Conservation (phyloP, 2,797 vertebrate genomes). For the Salmo trutta region DNA sequence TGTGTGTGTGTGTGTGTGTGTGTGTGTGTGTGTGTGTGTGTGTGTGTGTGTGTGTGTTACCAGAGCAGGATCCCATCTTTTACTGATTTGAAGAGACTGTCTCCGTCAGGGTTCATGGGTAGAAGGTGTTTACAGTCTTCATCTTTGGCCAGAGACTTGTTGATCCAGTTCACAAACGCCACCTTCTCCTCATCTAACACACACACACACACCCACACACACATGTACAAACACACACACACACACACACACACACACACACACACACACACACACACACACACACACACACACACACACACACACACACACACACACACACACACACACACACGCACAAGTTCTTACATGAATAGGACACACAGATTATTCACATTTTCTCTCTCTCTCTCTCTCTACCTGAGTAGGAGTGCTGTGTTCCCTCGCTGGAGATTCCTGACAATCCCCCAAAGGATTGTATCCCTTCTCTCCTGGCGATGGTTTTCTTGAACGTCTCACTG, state of each 20-base stretch:
- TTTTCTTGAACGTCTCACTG: constrained; percentile 89
- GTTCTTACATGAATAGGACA: neutral
- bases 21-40: neutral
- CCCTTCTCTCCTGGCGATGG: constrained; percentile 86
- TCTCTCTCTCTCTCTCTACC: constrained; percentile 69
- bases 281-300: neutral
- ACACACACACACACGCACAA: neutral
- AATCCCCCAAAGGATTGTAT: constrained; percentile 93
- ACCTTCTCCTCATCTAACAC: constrained; percentile 95
- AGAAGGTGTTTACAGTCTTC: constrained; percentile 89
- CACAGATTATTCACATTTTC: neutral
- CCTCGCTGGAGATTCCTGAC: constrained; percentile 89
- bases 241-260: neutral
- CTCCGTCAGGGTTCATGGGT: constrained; percentile 86
- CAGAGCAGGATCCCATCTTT: constrained; percentile 94
- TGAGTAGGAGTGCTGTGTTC: constrained; percentile 96
- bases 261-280: neutral
- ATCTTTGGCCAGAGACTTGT: constrained; percentile 91
- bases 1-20: neutral
- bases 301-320: neutral
- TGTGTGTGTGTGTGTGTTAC: constrained; percentile 65
- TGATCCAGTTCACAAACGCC: constrained; percentile 98
- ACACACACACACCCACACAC: constrained; percentile 1
- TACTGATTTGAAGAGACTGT: constrained; percentile 90
- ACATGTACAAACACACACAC: neutral